Percentiles rank a stretch among this genome's conserved stretches.
Evolutionary conservation across 2,888 invertebrate species (phyloP).

Genomic region (Orchesellides sinensis): DNA sequence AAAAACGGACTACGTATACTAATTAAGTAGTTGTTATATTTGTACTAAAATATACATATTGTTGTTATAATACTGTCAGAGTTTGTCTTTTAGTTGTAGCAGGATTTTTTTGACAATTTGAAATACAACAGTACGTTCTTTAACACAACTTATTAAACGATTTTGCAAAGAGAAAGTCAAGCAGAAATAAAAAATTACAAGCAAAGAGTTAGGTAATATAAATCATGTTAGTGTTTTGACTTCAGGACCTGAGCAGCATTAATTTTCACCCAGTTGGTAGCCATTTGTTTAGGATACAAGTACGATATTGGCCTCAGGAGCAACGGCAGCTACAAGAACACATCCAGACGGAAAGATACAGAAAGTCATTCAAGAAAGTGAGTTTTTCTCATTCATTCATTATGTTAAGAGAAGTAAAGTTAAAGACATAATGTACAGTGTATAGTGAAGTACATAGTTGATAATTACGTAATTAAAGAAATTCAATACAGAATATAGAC

Average conservation of each 20-base stretch:
- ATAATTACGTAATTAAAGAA: too few species aligned
- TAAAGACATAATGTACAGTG: background rate
- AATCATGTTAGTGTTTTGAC: slow-evolving; percentile 60
- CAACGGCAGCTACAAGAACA: slow-evolving; percentile 72
- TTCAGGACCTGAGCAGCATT: slow-evolving; percentile 73
- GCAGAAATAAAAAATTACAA: slow-evolving; percentile 10
- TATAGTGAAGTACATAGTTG: too few species aligned
- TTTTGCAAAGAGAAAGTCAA: background rate
- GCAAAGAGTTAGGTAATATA: slow-evolving; percentile 26
- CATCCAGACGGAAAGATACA: slow-evolving; percentile 62
- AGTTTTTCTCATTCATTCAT: slow-evolving; percentile 36
- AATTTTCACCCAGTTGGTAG: slow-evolving; percentile 73
- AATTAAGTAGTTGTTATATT: too few species aligned
- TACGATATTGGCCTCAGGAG: slow-evolving; percentile 74
- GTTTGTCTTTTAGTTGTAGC: too few species aligned
- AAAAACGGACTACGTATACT: too few species aligned
- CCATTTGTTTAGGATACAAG: slow-evolving; percentile 73
- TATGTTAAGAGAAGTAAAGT: background rate
- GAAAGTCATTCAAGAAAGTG: slow-evolving; percentile 26
- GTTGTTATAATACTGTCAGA: too few species aligned
- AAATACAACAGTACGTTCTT: too few species aligned
- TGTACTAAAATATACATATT: too few species aligned
- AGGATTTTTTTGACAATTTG: too few species aligned
- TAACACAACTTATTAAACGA: too few species aligned
- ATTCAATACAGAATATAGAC: too few species aligned